Evolutionary conservation across 2,888 invertebrate genomes (phyloP).

Genomic region (Euphydryas editha): DNA sequence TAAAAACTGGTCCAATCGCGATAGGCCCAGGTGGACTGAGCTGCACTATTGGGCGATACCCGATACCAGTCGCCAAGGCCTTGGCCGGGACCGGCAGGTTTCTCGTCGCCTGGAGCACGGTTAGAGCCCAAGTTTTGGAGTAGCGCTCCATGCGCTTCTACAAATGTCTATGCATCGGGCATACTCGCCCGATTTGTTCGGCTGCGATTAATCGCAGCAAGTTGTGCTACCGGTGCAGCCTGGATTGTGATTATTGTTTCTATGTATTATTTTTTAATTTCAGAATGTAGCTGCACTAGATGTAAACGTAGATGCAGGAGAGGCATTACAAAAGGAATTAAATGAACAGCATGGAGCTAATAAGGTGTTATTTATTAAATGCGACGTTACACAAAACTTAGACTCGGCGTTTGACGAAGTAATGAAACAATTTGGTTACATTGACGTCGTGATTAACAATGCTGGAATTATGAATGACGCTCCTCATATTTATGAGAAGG

Average conservation of each 20-base stretch:
- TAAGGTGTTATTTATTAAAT: constrained; percentile 54
- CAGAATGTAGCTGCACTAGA: constrained; percentile 63
- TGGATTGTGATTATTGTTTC: background rate
- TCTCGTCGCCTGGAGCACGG: too few relatives aligned
- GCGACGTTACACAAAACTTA: constrained; percentile 54
- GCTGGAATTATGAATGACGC: constrained; percentile 71
- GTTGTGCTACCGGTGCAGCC: too few relatives aligned
- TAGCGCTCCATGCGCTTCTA: too few relatives aligned
- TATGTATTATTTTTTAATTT: constrained; percentile 33
- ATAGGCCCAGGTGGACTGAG: too few relatives aligned
- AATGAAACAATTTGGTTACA: constrained; percentile 54
- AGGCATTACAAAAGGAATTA: constrained; percentile 51
- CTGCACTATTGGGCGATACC: too few relatives aligned
- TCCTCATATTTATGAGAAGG: constrained; percentile 57
- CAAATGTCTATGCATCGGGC: too few relatives aligned
- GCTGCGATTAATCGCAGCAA: too few relatives aligned
- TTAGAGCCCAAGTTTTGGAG: too few relatives aligned
- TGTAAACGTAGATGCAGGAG: constrained; percentile 49
- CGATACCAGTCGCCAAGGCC: too few relatives aligned
- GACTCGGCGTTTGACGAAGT: constrained; percentile 45
- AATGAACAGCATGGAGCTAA: constrained; percentile 51
- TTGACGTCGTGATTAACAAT: constrained; percentile 68
- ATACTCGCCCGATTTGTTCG: too few relatives aligned
- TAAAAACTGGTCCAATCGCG: too few relatives aligned
- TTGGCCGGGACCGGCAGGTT: too few relatives aligned